phyloP scores from a whole-genome alignment of 2,797 vertebrate species.

The Benthosema pterotum region DNA sequence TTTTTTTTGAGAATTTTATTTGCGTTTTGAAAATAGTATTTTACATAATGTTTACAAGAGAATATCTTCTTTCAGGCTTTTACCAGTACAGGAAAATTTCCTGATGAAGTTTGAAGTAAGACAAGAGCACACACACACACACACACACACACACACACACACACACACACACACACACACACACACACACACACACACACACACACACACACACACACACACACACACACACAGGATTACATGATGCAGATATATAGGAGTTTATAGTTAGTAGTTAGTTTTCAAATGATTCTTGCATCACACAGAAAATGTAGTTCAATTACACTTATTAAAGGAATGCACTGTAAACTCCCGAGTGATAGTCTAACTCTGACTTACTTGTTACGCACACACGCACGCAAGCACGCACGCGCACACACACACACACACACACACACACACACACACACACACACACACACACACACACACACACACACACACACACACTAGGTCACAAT shows the following conservation, averaged over 20 bases:
- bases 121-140: background rate
- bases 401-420: too few species aligned
- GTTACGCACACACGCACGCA: too few species aligned
- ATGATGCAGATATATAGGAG: too few species aligned
- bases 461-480: conserved; percentile 3
- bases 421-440: too few species aligned
- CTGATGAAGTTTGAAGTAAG: conserved; percentile 93
- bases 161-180: conserved; percentile 1
- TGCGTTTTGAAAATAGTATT: conserved; percentile 3
- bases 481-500: conserved; percentile 6
- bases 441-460: conserved; percentile 1
- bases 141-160: background rate
- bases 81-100: conserved; percentile 96
- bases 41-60: background rate
- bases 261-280: too few species aligned
- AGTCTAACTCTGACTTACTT: too few species aligned
- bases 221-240: background rate
- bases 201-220: background rate
- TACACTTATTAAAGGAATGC: too few species aligned
- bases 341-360: too few species aligned
- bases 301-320: too few species aligned
- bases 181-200: background rate
- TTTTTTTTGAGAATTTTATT: background rate
- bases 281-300: too few species aligned
- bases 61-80: conserved; percentile 80